phyloP scores from a whole-genome alignment of 1,140 invertebrate species.

The Drosophila pachea region DNA sequence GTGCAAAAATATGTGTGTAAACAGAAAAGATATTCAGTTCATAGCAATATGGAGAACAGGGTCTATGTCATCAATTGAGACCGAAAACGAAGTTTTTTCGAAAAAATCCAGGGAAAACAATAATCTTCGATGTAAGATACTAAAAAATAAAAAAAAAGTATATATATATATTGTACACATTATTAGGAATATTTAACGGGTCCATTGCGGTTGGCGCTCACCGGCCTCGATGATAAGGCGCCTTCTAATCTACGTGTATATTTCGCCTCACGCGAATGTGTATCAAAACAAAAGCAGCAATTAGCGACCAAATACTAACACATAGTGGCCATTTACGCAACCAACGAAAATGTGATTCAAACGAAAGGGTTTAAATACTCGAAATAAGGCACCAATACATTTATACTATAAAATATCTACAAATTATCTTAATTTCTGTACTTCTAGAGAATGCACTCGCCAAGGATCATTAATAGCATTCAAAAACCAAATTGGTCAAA shows the following conservation, averaged over 20 bases:
- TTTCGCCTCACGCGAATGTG: constrained; percentile 41
- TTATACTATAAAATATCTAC: neutral
- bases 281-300: constrained; percentile 72
- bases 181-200: constrained; percentile 1
- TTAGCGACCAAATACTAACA: constrained; percentile 52
- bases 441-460: neutral
- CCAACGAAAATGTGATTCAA: constrained; percentile 19
- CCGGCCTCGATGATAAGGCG: constrained; percentile 29
- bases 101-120: constrained; percentile 34
- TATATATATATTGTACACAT: constrained; percentile 1
- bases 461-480: constrained; percentile 7
- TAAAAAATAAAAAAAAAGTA: neutral
- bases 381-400: constrained; percentile 1
- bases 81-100: constrained; percentile 13
- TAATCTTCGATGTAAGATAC: neutral
- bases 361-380: constrained; percentile 38
- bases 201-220: neutral
- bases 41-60: constrained; percentile 30
- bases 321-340: constrained; percentile 34
- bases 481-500: neutral
- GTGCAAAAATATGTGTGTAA: constrained; percentile 59
- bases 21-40: constrained; percentile 54
- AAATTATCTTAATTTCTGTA: constrained; percentile 5
- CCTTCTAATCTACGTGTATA: constrained; percentile 16
- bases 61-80: constrained; percentile 55